Evolutionary conservation across 2,888 invertebrate species (phyloP).

Genomic region (Molorchus minor): DNA sequence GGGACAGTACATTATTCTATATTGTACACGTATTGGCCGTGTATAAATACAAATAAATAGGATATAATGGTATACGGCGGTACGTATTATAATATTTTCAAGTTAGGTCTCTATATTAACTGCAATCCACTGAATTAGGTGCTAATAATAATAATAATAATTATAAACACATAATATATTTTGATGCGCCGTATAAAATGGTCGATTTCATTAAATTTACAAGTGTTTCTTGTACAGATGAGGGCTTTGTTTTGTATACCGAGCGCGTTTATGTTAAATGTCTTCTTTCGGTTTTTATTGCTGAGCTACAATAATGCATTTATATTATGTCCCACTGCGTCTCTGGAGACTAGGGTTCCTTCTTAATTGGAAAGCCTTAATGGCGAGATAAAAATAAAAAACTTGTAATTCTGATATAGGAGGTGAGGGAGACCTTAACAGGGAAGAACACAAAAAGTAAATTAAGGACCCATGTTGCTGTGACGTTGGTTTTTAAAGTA

Average conservation of each 20-base stretch:
- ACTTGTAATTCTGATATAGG: conserved; percentile 57
- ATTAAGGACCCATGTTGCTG: conserved; percentile 26
- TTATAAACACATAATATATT: too few species aligned
- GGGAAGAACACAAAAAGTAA: conserved; percentile 40
- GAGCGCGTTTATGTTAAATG: conserved; percentile 2
- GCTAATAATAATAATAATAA: too few species aligned
- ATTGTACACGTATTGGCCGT: conserved; percentile 50
- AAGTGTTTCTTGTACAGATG: too few species aligned
- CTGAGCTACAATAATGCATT: conserved; percentile 53
- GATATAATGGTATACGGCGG: conserved; percentile 21
- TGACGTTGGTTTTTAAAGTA: too few species aligned
- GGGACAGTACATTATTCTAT: conserved; percentile 51
- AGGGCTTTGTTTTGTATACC: neutral
- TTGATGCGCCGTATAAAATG: too few species aligned
- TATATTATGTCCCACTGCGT: conserved; percentile 45
- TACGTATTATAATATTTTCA: conserved; percentile 36
- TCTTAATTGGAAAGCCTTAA: conserved; percentile 63
- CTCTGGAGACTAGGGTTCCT: conserved; percentile 46
- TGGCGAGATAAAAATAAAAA: conserved; percentile 62
- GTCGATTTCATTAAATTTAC: too few species aligned
- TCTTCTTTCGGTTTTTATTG: conserved; percentile 40
- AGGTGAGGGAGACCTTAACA: conserved; percentile 56
- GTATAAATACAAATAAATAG: conserved; percentile 44
- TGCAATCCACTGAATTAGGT: conserved; percentile 17
- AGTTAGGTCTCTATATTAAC: conserved; percentile 38